Percentiles rank a stretch among this genome's conserved stretches.
Conservation (phyloP, 2,888 invertebrate species). For the Zele albiditarsus region DNA sequence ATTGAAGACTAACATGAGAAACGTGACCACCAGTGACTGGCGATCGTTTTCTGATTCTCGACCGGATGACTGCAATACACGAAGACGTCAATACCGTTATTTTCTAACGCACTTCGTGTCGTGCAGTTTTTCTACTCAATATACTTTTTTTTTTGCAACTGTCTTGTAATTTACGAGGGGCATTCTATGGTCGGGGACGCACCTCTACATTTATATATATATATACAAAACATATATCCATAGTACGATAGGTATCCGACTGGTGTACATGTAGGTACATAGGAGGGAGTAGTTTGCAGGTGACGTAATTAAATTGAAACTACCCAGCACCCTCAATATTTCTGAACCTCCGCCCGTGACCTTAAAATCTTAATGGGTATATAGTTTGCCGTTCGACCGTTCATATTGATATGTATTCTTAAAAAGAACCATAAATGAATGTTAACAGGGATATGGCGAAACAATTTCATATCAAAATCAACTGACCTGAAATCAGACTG, state of each 20-base stretch:
- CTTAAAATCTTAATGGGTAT: slow-evolving; percentile 10
- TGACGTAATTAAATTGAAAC: slow-evolving; percentile 64
- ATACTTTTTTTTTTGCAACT: slow-evolving; percentile 52
- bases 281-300: slow-evolving; percentile 57
- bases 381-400: too few species aligned
- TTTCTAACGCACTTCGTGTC: slow-evolving; percentile 59
- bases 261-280: not conserved
- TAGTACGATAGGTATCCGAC: slow-evolving; percentile 39
- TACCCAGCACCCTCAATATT: slow-evolving; percentile 68
- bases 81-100: slow-evolving; percentile 59
- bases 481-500: too few species aligned
- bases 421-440: too few species aligned
- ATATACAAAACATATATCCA: slow-evolving; percentile 43
- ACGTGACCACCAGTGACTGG: slow-evolving; percentile 46
- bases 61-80: slow-evolving; percentile 43
- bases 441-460: too few species aligned
- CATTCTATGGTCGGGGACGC: slow-evolving; percentile 56
- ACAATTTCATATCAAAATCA: too few species aligned
- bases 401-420: not conserved
- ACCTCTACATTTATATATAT: slow-evolving; percentile 26
- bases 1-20: slow-evolving; percentile 47
- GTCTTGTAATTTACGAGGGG: slow-evolving; percentile 58
- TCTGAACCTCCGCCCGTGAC: slow-evolving; percentile 56
- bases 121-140: slow-evolving; percentile 57
- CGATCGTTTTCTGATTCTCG: slow-evolving; percentile 39